A percentile compares a stretch with the other conserved stretches of the same genome.
These are phyloP conservation scores for Zonotrichia leucophrys DNA, from an alignment of 2,113 vertebrate species.

Conservation along the genomic window DNA sequence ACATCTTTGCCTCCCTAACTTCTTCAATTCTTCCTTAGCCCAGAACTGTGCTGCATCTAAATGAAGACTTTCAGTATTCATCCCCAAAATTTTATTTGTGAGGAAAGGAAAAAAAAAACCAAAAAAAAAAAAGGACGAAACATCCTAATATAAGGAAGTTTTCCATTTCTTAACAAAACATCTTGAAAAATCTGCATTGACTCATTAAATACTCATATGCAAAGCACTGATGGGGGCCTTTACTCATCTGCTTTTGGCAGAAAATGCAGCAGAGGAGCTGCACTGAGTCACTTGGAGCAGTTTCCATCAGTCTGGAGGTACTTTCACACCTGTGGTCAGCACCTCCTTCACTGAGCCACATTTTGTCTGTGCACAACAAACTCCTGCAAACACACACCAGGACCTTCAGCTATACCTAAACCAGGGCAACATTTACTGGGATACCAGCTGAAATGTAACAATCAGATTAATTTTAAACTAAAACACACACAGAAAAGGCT, in stretches of 20 bases:
- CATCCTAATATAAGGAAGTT: background rate
- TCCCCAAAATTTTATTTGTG: background rate
- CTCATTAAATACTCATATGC: background rate
- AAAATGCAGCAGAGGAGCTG: background rate
- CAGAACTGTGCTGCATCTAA: background rate
- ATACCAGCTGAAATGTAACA: background rate
- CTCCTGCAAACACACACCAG: background rate
- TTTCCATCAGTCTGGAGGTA: background rate
- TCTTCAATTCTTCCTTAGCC: background rate
- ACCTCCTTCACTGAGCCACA: background rate
- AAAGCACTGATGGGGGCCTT: background rate
- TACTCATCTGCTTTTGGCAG: background rate
- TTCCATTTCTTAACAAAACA: background rate
- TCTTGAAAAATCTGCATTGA: background rate
- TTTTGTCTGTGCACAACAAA: background rate
- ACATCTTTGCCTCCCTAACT: background rate
- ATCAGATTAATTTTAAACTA: background rate
- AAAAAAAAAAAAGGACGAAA: background rate
- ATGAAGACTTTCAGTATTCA: background rate
- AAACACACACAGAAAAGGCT: background rate
- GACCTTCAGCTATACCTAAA: background rate
- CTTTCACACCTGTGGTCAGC: background rate
- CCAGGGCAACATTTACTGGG: background rate
- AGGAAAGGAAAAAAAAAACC: background rate
- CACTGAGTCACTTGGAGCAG: background rate